Base-by-base conservation (phyloP, 2,113 vertebrate species). In the Mirounga angustirostris region DNA sequence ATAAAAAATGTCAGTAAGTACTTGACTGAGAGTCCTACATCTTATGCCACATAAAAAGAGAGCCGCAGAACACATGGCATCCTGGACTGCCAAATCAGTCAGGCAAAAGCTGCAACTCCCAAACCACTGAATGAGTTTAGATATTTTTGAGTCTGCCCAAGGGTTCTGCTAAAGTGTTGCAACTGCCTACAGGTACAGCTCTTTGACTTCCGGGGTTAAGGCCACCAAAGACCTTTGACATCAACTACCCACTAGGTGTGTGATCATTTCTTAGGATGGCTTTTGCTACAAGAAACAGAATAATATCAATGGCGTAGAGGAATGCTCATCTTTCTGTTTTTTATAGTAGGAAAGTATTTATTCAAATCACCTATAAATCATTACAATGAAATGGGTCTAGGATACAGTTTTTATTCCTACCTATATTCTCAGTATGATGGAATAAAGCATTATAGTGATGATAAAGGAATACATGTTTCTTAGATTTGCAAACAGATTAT, bases 381-480 rank as follows among this genome's bases (percentile, higher is more conserved):
- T 92, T 71, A 79, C 63, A 84, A 92, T 74, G 12, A 84, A 92
- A 73, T 30, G 16, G 4, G 1, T 52, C 61, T 74, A 40, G 22
- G 71, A 79, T 26, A 40, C 12, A 33, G 52, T 54, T 69, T 89
- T 97, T 58, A 81, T 73, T 89, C 56, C 36, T 69, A 84, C 8
- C 78, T 85, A 8, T 30, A 67, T 56, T 92, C 73, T 73, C 50
- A 84, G 3, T 69, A 50, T 78, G 15, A 28, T 81, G 21, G 54
- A 33, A 30, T 67, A 73, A 93, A 78, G 33, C 52, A 80, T 43
- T 13, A 69, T 4, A 40, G 43, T 80, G 69, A 69, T 61, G 26
- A 78, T 58, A 36, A 59, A 83, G 21, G 16, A 43, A 67, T 61
- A 89, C n/a, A 89, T 92, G 54, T 89, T 89, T 92, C 78, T 89